Conservation (phyloP, 2,113 vertebrate genomes). For the Indicator indicator region DNA sequence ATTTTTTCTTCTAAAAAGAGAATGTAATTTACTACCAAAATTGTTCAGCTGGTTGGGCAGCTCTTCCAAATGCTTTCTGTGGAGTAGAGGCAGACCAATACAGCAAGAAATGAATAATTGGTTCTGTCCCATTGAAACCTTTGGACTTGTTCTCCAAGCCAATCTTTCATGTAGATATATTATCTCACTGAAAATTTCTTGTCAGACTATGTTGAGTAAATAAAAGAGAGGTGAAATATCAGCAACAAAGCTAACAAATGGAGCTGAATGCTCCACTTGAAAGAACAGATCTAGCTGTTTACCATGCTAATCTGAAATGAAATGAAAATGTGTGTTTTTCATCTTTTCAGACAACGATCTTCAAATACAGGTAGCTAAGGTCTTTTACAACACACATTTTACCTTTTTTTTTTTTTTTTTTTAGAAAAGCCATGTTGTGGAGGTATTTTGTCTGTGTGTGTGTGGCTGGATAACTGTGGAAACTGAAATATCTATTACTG, state of each 20-base stretch:
- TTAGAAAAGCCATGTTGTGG: background rate
- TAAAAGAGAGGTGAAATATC: slow-evolving; percentile 78
- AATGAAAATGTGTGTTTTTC: slow-evolving; percentile 81
- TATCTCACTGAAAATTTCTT: slow-evolving; percentile 79
- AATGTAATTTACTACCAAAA: slow-evolving; percentile 12
- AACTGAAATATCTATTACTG: background rate
- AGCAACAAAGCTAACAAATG: slow-evolving; percentile 79
- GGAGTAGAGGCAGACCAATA: slow-evolving; percentile 60
- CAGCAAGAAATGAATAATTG: slow-evolving; percentile 62
- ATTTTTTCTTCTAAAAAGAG: background rate
- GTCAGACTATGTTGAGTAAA: slow-evolving; percentile 82
- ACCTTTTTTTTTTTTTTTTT: background rate
- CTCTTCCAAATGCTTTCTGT: background rate
- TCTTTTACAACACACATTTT: slow-evolving; percentile 39
- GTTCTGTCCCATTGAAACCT: slow-evolving; percentile 68
- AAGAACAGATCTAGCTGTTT: slow-evolving; percentile 77
- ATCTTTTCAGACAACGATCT: slow-evolving; percentile 74
- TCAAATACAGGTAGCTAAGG: slow-evolving; percentile 72
- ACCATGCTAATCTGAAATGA: slow-evolving; percentile 74
- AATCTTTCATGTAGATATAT: slow-evolving; percentile 75
- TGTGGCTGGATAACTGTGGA: background rate
- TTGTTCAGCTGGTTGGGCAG: background rate
- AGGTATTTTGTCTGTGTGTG: background rate
- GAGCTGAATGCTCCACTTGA: slow-evolving; percentile 68
- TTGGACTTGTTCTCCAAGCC: slow-evolving; percentile 65